Percentiles rank a stretch among this genome's conserved stretches.
Conservation (phyloP, 2,888 invertebrate species). For the Oscheius sp. region DNA sequence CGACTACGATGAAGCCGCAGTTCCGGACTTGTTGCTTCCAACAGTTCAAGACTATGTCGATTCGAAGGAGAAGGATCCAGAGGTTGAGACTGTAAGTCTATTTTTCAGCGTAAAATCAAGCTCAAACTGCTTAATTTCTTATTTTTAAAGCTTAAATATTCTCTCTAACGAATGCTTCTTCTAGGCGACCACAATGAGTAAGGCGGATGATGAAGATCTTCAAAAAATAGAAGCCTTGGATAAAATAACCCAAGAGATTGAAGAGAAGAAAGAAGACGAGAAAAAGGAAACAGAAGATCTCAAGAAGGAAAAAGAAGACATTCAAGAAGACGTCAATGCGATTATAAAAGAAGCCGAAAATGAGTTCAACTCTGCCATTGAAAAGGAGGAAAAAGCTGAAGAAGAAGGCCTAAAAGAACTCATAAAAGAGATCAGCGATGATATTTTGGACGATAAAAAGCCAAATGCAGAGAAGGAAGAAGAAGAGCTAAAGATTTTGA, state of each 20-base stretch:
- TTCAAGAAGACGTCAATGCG: background rate
- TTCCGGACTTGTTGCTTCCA: slow-evolving; percentile 2
- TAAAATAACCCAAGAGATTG: too few relatives aligned
- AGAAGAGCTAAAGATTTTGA: background rate
- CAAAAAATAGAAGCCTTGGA: slow-evolving; percentile 10
- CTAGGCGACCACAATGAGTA: too few relatives aligned
- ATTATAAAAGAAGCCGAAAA: background rate
- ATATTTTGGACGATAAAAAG: background rate
- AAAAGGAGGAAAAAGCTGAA: background rate
- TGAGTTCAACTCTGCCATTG: background rate
- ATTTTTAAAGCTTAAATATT: too few relatives aligned
- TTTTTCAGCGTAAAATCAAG: background rate
- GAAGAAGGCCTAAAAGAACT: background rate
- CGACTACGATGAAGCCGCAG: slow-evolving; percentile 14
- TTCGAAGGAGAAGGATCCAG: slow-evolving; percentile 20
- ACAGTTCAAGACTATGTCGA: slow-evolving; percentile 14
- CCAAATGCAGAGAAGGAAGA: background rate
- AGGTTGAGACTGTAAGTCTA: slow-evolving; percentile 11
- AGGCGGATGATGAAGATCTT: background rate
- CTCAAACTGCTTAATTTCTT: background rate
- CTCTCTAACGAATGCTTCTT: too few relatives aligned
- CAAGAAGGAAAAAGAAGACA: background rate
- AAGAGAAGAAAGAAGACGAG: background rate
- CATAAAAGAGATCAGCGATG: background rate
- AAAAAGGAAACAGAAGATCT: background rate